These are phyloP conservation scores for Amphimedon queenslandica DNA, from an alignment of 37 sponge, comb jelly and placozoan species.

Conservation along the genomic window DNA sequence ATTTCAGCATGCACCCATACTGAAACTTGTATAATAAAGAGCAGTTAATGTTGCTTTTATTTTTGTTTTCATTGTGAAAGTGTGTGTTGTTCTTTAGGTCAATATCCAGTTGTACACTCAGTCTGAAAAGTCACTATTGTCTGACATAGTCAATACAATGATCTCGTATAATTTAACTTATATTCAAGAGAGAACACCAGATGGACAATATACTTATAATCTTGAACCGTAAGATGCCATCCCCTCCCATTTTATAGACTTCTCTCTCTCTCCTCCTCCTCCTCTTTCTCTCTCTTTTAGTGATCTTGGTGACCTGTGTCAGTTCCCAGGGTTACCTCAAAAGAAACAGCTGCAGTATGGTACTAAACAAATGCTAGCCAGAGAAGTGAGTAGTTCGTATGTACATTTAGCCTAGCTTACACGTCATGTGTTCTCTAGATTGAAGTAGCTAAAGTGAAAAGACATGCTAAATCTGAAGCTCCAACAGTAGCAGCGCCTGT, in stretches of 20 bases:
- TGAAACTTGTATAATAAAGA: too few relatives aligned
- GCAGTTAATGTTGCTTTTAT: too few relatives aligned
- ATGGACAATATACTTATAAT: constrained; percentile 81
- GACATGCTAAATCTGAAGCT: too few relatives aligned
- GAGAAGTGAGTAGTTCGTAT: constrained; percentile 59
- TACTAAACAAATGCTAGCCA: constrained; percentile 90
- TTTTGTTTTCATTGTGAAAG: too few relatives aligned
- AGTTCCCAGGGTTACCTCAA: constrained; percentile 73
- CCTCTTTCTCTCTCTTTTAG: constrained; percentile 14
- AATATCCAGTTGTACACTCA: constrained; percentile 83
- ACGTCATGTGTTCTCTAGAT: too few relatives aligned
- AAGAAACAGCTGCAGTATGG: constrained; percentile 86
- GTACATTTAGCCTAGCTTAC: neutral
- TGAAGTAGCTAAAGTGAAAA: too few relatives aligned
- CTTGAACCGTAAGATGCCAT: constrained; percentile 78
- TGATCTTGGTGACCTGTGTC: constrained; percentile 58
- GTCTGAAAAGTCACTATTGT: constrained; percentile 78
- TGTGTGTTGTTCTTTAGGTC: constrained; percentile 60
- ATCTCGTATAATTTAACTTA: constrained; percentile 89
- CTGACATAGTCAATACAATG: constrained; percentile 85
- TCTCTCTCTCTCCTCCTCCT: neutral
- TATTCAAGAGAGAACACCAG: constrained; percentile 70
- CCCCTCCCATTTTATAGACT: neutral
- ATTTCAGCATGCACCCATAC: too few relatives aligned
- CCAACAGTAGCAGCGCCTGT: too few relatives aligned